A percentile compares a stretch with the other conserved stretches of the same genome.
Conservation (phyloP, 2,797 vertebrate species). For the Pangasius larnaudii region DNA sequence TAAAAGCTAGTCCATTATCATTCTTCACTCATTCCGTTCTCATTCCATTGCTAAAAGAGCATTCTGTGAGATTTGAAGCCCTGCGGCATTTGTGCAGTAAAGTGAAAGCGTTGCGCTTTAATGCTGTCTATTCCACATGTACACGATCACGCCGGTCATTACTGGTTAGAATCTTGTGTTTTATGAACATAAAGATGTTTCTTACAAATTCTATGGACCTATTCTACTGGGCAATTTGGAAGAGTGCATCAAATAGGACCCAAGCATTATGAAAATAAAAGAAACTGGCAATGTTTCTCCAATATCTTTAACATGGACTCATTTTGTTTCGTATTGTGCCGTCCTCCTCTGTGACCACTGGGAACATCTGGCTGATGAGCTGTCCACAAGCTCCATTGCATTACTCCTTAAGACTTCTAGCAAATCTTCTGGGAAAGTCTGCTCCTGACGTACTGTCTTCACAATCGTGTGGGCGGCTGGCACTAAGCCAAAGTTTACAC, state of each 20-base stretch:
- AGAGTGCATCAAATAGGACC: neutral
- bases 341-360: neutral
- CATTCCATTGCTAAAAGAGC: slow-evolving; percentile 11
- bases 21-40: neutral
- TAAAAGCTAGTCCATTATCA: slow-evolving; percentile 14
- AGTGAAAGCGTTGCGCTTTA: neutral
- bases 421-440: slow-evolving; percentile 6
- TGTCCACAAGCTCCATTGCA: slow-evolving; percentile 35
- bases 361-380: slow-evolving; percentile 9
- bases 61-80: slow-evolving; percentile 18
- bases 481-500: slow-evolving; percentile 30
- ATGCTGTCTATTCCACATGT: neutral
- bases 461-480: slow-evolving; percentile 33
- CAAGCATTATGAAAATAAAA: neutral
- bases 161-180: slow-evolving; percentile 9
- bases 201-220: neutral
- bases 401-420: slow-evolving; percentile 26
- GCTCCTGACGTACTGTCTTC: slow-evolving; percentile 40
- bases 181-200: slow-evolving; percentile 20
- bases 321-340: neutral
- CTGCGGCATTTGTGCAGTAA: slow-evolving; percentile 25
- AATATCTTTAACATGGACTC: slow-evolving; percentile 1
- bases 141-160: neutral
- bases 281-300: neutral
- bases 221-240: slow-evolving; percentile 14